Evolutionary conservation across 2,888 invertebrate genomes (phyloP).

Genomic region (Tromatobia lineatoria): DNA sequence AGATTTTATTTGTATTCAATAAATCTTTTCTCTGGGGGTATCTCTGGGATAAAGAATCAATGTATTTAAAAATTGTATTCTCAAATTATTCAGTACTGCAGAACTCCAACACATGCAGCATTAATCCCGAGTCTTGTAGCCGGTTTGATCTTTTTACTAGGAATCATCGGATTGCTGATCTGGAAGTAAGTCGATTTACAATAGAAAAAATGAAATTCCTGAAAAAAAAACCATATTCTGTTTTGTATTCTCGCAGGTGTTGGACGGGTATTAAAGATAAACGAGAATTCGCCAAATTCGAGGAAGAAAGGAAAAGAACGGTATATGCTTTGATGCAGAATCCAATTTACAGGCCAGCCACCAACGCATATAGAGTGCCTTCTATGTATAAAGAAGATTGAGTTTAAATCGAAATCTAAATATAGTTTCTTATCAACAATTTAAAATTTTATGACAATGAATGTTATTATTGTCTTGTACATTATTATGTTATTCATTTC

Average conservation of each 20-base stretch:
- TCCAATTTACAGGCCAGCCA: conserved; percentile 89
- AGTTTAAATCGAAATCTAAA: conserved; percentile 18
- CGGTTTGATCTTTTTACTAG: conserved; percentile 70
- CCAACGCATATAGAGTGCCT: conserved; percentile 87
- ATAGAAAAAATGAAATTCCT: not conserved
- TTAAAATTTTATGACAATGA: conserved; percentile 13
- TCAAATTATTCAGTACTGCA: conserved; percentile 71
- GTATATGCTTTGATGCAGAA: conserved; percentile 84
- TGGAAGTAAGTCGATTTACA: conserved; percentile 77
- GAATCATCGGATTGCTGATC: conserved; percentile 74
- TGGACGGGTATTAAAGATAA: conserved; percentile 74
- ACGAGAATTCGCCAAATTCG: conserved; percentile 76
- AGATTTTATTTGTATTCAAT: too few species aligned
- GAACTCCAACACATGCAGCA: conserved; percentile 73
- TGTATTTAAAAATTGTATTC: not conserved
- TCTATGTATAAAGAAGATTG: conserved; percentile 75
- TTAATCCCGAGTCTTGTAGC: conserved; percentile 72
- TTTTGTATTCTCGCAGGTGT: conserved; percentile 65
- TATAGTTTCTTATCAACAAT: conserved; percentile 14
- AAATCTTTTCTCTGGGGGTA: too few species aligned
- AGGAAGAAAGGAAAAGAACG: conserved; percentile 72
- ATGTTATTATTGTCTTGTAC: conserved; percentile 20
- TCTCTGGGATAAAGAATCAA: too few species aligned
- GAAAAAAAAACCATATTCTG: not conserved
- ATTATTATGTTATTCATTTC: not conserved